phyloP scores from a whole-genome alignment of 1,140 invertebrate genomes.

The Megathymus violae region DNA sequence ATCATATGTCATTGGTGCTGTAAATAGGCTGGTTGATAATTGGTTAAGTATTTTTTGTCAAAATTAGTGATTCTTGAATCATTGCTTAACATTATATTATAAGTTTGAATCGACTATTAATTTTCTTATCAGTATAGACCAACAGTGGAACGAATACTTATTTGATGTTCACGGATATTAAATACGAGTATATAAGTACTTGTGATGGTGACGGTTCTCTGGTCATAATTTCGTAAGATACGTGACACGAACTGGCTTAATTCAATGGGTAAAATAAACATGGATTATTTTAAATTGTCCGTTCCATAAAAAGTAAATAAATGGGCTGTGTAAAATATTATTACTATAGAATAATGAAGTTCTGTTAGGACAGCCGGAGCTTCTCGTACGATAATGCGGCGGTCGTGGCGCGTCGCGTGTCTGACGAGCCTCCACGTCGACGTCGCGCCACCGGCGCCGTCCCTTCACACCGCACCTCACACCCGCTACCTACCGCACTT shows the following conservation, averaged over 20 bases:
- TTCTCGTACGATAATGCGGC: constrained; percentile 46
- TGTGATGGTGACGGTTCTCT: too few species aligned
- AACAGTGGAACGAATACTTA: constrained; percentile 1
- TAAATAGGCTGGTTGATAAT: too few species aligned
- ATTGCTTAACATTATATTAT: too few species aligned
- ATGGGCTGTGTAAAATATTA: not conserved
- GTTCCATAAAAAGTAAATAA: not conserved
- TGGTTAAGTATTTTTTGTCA: too few species aligned
- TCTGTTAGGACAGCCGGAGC: constrained; percentile 32
- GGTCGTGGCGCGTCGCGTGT: constrained; percentile 72
- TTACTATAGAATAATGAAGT: not conserved
- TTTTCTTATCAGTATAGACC: too few species aligned
- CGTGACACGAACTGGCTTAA: not conserved
- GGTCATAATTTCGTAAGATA: too few species aligned
- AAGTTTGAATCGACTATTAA: too few species aligned
- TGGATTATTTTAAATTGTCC: not conserved
- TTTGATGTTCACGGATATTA: not conserved
- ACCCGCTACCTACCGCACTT: constrained; percentile 41
- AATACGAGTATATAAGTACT: too few species aligned
- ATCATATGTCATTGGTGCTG: too few species aligned
- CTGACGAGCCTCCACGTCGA: constrained; percentile 77
- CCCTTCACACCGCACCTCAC: constrained; percentile 39
- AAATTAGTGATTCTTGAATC: too few species aligned
- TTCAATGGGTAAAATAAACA: not conserved
- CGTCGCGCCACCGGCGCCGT: constrained; percentile 72